These are phyloP conservation scores for Stenotaenia linearis DNA, from an alignment of 2,888 invertebrate genomes.

Conservation along the genomic window DNA sequence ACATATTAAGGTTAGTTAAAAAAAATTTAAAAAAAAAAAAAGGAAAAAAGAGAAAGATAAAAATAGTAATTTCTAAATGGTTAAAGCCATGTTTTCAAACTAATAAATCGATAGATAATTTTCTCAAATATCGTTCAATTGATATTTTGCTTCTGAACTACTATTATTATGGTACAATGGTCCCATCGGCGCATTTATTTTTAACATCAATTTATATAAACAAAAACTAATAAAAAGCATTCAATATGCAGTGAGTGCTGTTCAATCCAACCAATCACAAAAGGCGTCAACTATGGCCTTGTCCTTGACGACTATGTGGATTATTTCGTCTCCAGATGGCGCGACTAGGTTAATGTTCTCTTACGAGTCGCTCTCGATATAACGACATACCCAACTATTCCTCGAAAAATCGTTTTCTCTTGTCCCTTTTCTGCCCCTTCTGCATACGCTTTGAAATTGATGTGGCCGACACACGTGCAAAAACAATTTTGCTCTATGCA, in stretches of 20 bases:
- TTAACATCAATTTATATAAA: neutral
- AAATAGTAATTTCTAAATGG: no score
- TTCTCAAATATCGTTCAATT: no score
- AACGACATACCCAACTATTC: neutral
- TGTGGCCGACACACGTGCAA: neutral
- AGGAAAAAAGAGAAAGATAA: no score
- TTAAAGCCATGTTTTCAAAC: no score
- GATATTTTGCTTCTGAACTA: neutral
- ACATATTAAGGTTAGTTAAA: no score
- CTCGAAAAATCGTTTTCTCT: neutral
- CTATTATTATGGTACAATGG: neutral
- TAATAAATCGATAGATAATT: no score
- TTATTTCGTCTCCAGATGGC: neutral
- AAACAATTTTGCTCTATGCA: neutral
- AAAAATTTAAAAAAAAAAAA: no score
- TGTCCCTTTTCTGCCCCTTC: neutral
- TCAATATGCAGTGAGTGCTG: neutral
- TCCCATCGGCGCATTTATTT: neutral
- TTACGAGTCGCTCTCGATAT: neutral
- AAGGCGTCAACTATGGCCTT: neutral
- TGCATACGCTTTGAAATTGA: neutral
- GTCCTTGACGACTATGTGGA: neutral
- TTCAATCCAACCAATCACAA: neutral
- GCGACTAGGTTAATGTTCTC: slow-evolving; percentile 3
- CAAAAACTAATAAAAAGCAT: neutral